Conservation (phyloP, 2,113 vertebrate species). For the Silurus asotus region DNA sequence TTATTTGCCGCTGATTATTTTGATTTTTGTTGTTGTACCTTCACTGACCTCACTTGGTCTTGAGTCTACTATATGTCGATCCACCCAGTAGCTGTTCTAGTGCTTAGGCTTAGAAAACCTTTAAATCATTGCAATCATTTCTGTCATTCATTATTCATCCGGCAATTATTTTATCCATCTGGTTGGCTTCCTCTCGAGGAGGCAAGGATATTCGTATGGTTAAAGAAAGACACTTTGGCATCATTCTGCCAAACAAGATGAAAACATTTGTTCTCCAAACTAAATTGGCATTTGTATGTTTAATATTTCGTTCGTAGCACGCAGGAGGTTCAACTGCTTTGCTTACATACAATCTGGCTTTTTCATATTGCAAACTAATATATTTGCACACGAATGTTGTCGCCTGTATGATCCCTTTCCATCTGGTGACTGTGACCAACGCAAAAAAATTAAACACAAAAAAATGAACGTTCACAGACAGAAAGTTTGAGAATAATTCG, state of each 20-base stretch:
- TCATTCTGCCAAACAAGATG: slow-evolving; percentile 22
- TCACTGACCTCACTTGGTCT: not conserved
- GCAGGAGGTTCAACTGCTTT: slow-evolving; percentile 16
- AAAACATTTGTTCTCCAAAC: slow-evolving; percentile 25
- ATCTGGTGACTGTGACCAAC: slow-evolving; percentile 11
- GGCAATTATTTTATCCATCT: slow-evolving; percentile 45
- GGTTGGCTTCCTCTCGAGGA: slow-evolving; percentile 21
- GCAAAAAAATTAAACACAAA: not conserved
- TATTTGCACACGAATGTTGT: slow-evolving; percentile 18
- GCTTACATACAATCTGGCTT: slow-evolving; percentile 27
- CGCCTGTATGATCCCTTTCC: not conserved
- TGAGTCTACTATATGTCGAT: not conserved
- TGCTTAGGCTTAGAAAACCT: not conserved
- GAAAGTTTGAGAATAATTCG: not conserved
- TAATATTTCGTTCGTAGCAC: not conserved
- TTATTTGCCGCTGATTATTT: not conserved
- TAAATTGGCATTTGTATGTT: slow-evolving; percentile 19
- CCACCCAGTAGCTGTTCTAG: not conserved
- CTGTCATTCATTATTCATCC: slow-evolving; percentile 39
- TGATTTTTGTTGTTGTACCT: not conserved
- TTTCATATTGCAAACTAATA: not conserved
- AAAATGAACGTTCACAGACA: not conserved
- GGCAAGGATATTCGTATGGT: slow-evolving; percentile 28
- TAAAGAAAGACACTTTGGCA: slow-evolving; percentile 17
- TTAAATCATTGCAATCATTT: slow-evolving; percentile 12